Evolutionary conservation across 2,113 vertebrate species (phyloP), one percentile per base, ranked within the genome.

Genomic region (Lichenostomus cassidix): DNA sequence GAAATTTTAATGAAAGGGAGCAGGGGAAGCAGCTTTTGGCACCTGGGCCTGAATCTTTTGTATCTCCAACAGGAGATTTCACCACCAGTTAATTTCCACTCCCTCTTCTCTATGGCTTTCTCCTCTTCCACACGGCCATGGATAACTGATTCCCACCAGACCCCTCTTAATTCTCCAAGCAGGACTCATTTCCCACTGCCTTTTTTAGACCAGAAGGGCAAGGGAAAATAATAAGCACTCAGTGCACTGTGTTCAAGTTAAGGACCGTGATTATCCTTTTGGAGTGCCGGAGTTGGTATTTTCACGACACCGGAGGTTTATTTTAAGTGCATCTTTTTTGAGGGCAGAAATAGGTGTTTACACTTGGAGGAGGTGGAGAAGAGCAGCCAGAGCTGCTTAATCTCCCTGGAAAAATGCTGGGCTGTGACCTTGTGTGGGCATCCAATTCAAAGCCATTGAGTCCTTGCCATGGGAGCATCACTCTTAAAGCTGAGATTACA

Each of bases 281-380:
- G 81, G 65, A 68, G 88, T 20, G 44, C 33, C 0, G 0, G 58
- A 53, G 52, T 22, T 0, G 13, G 81, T 90, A 50, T 94, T 91
- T 94, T 65, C 71, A 46, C 3, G 0, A n/a, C 83, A 35, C 53
- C 0, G 0, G 19, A 5, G 6, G 49, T 94, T 96, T 83, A 89
- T 92, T 96, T 93, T 46, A 83, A 92, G 81, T 71, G 42, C 35
- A 7, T 88, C 79, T 64, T 73, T 71, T 65, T 16, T 59, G 65
- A 83, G 78, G 65, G 82, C 53, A 84, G 46, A 84, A 93, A 92
- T 39, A 55, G 58, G n/a, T 64, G 62, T 91, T 95, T 84, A 29
- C 27, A 8, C 78, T 85, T 71, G 49, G 73, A 79, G 65, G 22
- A 82, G 87, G 56, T 22, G 52, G 55, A 81, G 52, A 73, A 62